phyloP scores from a whole-genome alignment of 2,113 vertebrate species.

The Astatoreochromis straeleni region DNA sequence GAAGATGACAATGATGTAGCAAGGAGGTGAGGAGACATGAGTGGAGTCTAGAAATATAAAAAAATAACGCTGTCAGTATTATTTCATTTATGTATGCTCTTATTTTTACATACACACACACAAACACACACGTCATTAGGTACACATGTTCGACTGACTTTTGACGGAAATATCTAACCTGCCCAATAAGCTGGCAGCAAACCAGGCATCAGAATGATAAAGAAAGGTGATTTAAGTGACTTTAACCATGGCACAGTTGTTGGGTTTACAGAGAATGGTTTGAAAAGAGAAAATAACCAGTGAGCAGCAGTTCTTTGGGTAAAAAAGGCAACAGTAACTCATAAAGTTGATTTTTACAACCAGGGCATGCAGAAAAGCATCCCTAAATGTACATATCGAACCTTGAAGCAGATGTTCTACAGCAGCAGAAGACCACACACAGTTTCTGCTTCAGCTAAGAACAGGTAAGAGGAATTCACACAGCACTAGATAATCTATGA shows the following conservation, averaged over 20 bases:
- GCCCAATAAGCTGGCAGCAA: background rate
- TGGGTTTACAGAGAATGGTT: background rate
- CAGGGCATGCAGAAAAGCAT: background rate
- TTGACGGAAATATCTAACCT: background rate
- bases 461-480: background rate
- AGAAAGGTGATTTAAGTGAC: background rate
- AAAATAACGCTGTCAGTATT: background rate
- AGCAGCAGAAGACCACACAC: background rate
- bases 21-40: conserved; percentile 15
- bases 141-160: background rate
- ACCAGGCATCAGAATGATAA: background rate
- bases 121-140: background rate
- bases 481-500: background rate
- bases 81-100: background rate
- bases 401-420: background rate
- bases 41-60: conserved; percentile 23
- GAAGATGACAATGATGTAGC: background rate
- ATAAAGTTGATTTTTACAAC: background rate
- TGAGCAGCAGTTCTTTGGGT: background rate
- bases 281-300: background rate
- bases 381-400: background rate
- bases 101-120: background rate
- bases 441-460: background rate
- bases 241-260: background rate
- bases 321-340: background rate